phyloP scores from a whole-genome alignment of 2,113 vertebrate species.

The Madoqua kirkii region DNA sequence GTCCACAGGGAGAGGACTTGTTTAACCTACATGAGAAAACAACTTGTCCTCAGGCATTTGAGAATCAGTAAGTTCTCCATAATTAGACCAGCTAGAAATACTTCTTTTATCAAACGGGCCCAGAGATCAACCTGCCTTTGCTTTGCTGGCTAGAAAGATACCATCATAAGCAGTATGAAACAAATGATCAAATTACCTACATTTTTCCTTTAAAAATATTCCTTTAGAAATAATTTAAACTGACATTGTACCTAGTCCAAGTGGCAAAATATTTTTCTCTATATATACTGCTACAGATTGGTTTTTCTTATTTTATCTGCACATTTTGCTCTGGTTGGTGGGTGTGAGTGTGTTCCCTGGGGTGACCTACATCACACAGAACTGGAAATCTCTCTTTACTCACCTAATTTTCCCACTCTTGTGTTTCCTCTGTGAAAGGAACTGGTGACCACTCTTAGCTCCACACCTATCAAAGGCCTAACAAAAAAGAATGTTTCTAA shows the following conservation, averaged over 20 bases:
- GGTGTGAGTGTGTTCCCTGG: not conserved
- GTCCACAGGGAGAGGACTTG: not conserved
- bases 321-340: not conserved
- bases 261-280: not conserved
- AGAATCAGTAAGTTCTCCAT: not conserved
- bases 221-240: not conserved
- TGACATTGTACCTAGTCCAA: not conserved
- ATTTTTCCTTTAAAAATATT: constrained; percentile 27
- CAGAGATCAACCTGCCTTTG: not conserved
- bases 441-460: not conserved
- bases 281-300: not conserved
- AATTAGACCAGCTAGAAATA: not conserved
- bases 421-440: not conserved
- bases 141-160: not conserved
- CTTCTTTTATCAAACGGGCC: not conserved
- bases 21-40: not conserved
- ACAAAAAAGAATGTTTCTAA: not conserved
- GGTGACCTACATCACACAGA: not conserved
- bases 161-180: not conserved
- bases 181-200: not conserved
- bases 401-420: not conserved
- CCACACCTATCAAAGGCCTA: not conserved
- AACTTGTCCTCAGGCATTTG: not conserved
- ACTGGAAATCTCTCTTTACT: not conserved
- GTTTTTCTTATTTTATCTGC: not conserved